Evolutionary conservation across 1,140 invertebrate species (phyloP).

Genomic region (Triops longicaudatus): DNA sequence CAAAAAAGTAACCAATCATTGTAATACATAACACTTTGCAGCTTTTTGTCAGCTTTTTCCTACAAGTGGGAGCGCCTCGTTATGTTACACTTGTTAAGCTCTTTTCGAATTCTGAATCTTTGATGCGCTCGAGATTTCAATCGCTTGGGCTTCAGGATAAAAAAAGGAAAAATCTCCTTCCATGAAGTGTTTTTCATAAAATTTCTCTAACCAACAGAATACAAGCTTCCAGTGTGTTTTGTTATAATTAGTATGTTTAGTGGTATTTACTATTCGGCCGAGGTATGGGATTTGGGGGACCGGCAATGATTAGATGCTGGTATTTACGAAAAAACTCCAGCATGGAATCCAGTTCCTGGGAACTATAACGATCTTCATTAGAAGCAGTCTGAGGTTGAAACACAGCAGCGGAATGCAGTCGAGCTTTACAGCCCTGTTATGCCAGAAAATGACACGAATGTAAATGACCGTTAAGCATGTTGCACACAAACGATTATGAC

Average conservation of each 20-base stretch:
- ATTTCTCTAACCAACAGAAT: neutral
- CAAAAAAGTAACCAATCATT: too few species aligned
- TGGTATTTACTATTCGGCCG: neutral
- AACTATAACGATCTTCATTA: neutral
- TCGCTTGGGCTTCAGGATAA: too few species aligned
- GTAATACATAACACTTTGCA: too few species aligned
- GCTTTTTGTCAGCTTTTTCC: too few species aligned
- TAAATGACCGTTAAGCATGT: neutral
- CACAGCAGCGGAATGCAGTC: neutral
- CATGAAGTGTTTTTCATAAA: neutral
- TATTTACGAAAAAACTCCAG: neutral
- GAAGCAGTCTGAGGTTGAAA: neutral
- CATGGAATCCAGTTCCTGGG: neutral
- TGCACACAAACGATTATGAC: neutral
- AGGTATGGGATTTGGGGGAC: neutral
- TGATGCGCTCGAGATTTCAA: too few species aligned
- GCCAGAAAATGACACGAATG: neutral
- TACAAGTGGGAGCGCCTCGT: too few species aligned
- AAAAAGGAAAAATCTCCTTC: too few species aligned
- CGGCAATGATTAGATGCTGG: neutral
- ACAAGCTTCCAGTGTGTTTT: neutral
- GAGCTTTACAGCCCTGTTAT: conserved; percentile 4
- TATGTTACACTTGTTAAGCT: too few species aligned
- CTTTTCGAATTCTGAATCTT: too few species aligned
- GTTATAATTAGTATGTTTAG: neutral